Base-by-base conservation (phyloP, 2,888 invertebrate species). In the Pristionchus japonicus region DNA sequence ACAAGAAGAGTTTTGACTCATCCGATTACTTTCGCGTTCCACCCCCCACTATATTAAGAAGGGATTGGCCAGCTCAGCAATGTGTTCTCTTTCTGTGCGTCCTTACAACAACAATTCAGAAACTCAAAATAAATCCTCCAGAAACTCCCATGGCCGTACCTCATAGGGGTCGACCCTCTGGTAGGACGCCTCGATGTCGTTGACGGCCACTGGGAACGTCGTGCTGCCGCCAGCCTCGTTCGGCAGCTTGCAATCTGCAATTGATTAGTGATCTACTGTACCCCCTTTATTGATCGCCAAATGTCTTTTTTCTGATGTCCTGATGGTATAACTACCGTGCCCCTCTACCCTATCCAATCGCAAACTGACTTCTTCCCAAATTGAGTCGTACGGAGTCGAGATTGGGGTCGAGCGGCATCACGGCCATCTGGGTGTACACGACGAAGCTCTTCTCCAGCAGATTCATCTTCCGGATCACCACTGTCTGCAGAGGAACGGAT, bases 361-460 rank as follows among this genome's bases (percentile, higher is more conserved):
- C 15, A 20, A 40, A 83, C 87, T 34, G 43, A 89, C 91, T 84
- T 40, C 88, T 80, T 27, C 93, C 93, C 27, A 93, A 61, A 89
- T 93, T 91, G 1, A 93, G 88, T 67, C 88, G 37, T n/a, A 94
- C 57, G 23, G 52, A 40, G 11, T 61, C 88, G 27, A 92, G 70
- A 47, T 88, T 88, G 43, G 90, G 49, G 6, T 90, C 89, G 43
- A 90, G 82, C 13, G 93, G 91, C 17, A 93, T 83, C 13, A 93
- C 67, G 0, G 91, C 89, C 15, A 94, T 87, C 80, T 93, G 93
- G 1, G 94, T 93, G 64, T 87, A 91, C 13, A 94, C 92, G 40
- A 52, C 34, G 34, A 86, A 86, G 47, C 70, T 86, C 15, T 70
- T 43, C 34, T 37, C 47, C n/a, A 49, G 11, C 70, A 92, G 88